Conservation (phyloP, 2,888 invertebrate species). For the Drosophila neonasuta region DNA sequence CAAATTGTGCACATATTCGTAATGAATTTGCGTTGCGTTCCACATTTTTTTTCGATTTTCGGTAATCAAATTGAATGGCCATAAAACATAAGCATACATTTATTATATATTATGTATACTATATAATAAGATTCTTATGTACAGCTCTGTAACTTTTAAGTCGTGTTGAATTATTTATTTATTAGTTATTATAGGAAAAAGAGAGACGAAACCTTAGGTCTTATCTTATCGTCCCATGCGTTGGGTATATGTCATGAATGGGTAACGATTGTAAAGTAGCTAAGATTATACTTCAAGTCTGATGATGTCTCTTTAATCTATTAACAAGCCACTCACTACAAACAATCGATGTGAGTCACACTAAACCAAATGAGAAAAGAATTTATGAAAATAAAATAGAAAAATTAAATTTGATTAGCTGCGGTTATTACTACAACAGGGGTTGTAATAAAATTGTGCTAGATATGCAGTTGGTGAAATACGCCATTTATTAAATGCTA, state of each 20-base stretch:
- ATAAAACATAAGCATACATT: not conserved
- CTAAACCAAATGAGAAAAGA: conserved; percentile 13
- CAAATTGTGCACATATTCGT: conserved; percentile 67
- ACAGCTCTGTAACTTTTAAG: conserved; percentile 13
- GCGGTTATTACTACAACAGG: not conserved
- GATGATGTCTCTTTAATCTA: conserved; percentile 51
- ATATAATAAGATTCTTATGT: conserved; percentile 4
- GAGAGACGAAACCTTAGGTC: not conserved
- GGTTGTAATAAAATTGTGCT: not conserved
- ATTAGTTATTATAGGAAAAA: conserved; percentile 3
- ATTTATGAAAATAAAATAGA: not conserved
- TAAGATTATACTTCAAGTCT: conserved; percentile 39
- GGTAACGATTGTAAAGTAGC: conserved; percentile 49
- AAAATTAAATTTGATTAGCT: not conserved
- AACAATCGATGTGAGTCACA: conserved; percentile 34
- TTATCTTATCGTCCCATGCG: conserved; percentile 45
- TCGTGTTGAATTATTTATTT: conserved; percentile 8
- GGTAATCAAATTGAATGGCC: conserved; percentile 23
- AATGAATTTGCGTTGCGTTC: conserved; percentile 58
- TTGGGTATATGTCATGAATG: conserved; percentile 49
- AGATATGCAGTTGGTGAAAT: not conserved
- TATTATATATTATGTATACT: not conserved
- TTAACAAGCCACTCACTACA: conserved; percentile 19
- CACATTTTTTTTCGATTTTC: conserved; percentile 19
- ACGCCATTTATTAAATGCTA: not conserved